Percentiles rank a stretch among this genome's conserved stretches.
phyloP scores from a whole-genome alignment of 1,140 invertebrate genomes.

The Trinorchestia longiramus region DNA sequence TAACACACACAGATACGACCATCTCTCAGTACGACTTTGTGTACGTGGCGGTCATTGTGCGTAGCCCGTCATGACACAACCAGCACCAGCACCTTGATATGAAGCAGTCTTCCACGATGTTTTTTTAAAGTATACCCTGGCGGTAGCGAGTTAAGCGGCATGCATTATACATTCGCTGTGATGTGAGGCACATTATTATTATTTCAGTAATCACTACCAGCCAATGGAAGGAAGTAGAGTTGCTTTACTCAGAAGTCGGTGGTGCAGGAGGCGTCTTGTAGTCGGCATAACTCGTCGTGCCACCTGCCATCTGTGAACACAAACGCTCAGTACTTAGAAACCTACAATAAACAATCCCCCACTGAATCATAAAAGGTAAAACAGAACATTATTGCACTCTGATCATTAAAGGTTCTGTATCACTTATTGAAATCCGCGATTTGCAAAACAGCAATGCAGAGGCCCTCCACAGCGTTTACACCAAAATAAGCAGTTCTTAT shows the following conservation, averaged over 20 bases:
- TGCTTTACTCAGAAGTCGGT: not conserved
- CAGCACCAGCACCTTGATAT: not conserved
- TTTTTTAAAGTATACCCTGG: not conserved
- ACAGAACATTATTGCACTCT: not conserved
- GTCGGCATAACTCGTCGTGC: conserved; percentile 31
- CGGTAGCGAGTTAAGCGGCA: not conserved
- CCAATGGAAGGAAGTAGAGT: not conserved
- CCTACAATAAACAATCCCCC: not conserved
- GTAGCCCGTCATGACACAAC: too few species aligned
- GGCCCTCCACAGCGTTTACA: too few species aligned
- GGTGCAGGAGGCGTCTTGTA: conserved; percentile 5
- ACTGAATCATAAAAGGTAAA: not conserved
- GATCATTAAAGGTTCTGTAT: too few species aligned
- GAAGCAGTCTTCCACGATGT: not conserved
- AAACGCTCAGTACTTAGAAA: not conserved
- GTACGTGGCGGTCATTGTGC: not conserved
- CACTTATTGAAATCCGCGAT: too few species aligned
- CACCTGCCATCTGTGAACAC: not conserved
- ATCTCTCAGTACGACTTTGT: not conserved
- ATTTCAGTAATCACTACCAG: not conserved
- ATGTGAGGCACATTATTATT: not conserved
- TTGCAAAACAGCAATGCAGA: too few species aligned
- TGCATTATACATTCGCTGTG: not conserved
- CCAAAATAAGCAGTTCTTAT: too few species aligned
- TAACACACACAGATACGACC: not conserved